Evolutionary conservation across 92 coral and sea anemone genomes (phyloP), one percentile per base, ranked within the genome.

Genomic region (Nematostella vectensis): DNA sequence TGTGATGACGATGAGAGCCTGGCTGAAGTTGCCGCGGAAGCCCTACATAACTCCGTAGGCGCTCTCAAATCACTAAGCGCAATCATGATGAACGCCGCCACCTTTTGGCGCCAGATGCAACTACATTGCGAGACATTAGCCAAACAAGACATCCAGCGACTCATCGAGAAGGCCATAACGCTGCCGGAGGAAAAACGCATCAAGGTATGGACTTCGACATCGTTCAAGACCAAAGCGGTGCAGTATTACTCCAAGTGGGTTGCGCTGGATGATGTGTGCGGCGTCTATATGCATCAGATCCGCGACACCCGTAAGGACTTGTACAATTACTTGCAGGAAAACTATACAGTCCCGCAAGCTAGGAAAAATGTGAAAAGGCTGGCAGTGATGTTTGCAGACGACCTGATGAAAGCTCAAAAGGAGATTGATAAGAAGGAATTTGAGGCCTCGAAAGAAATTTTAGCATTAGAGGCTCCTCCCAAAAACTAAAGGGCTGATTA

Each of bases 11-110:
- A 77, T 37, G 54, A 42, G 25, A 55, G 36, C 36, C 67, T 77
- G 16, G 84, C 80, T n/a, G 62, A 71, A 38, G 84, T 62, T n/a
- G 84, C 84, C 43, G 65, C 72, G 6, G 68, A 58, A 17, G 84
- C 75, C 29, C 61, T 78, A 50, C 84, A 78, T 74, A 78, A 68
- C 63, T 78, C 84, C 27, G 43, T 71, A 19, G 84, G 84, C 31
- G 84, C 84, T 30, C 74, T 78, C 43, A 78, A 71, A 54, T 72
- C 80, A 11, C 74, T 78, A 2, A 71, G 79, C 13, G 64, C 80
- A 47, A 63, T 71, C 57, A 78, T 78, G 84, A 78, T 78, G 84
- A 64, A 63, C 3, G 84, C 84, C 22, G 84, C 84, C 29, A 23
- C 65, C 24, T 78, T 78, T 67, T 78, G 84, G 84, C 64, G 27